These are phyloP conservation scores for Melozone crissalis DNA, from an alignment of 2,113 vertebrate species.

Conservation along the genomic window DNA sequence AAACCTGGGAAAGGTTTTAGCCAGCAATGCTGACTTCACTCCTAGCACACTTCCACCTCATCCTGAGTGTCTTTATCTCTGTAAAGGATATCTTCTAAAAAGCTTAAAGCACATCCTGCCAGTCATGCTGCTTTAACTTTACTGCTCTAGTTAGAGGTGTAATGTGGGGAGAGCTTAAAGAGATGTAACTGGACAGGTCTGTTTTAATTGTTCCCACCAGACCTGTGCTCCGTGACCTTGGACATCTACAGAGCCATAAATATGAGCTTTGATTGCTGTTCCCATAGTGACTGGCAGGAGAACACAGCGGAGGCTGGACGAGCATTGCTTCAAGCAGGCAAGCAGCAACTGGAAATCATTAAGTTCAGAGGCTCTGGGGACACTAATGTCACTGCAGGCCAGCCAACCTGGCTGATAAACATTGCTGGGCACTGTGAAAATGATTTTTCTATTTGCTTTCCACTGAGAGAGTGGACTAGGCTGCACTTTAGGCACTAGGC, in stretches of 20 bases:
- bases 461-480: background rate
- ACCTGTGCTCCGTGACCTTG: slow-evolving; percentile 33
- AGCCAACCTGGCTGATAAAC: slow-evolving; percentile 55
- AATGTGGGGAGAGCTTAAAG: slow-evolving; percentile 44
- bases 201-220: slow-evolving; percentile 64
- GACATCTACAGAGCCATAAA: slow-evolving; percentile 50
- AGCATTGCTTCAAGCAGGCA: slow-evolving; percentile 37
- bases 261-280: slow-evolving; percentile 64
- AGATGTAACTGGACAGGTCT: slow-evolving; percentile 46
- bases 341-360: slow-evolving; percentile 56
- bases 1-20: background rate
- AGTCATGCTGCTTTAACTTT: slow-evolving; percentile 59
- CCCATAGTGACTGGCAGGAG: slow-evolving; percentile 64
- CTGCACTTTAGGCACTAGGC: background rate
- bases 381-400: slow-evolving; percentile 49
- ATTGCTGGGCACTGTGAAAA: slow-evolving; percentile 15
- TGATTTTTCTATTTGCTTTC: slow-evolving; percentile 56
- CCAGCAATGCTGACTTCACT: background rate
- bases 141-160: slow-evolving; percentile 43
- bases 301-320: slow-evolving; percentile 38
- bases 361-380: slow-evolving; percentile 61
- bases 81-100: background rate
- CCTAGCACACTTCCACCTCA: background rate
- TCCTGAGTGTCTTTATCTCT: background rate
- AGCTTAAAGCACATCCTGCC: slow-evolving; percentile 19